phyloP scores from a whole-genome alignment of 2,888 invertebrate species.

The Ophion ventricosus region DNA sequence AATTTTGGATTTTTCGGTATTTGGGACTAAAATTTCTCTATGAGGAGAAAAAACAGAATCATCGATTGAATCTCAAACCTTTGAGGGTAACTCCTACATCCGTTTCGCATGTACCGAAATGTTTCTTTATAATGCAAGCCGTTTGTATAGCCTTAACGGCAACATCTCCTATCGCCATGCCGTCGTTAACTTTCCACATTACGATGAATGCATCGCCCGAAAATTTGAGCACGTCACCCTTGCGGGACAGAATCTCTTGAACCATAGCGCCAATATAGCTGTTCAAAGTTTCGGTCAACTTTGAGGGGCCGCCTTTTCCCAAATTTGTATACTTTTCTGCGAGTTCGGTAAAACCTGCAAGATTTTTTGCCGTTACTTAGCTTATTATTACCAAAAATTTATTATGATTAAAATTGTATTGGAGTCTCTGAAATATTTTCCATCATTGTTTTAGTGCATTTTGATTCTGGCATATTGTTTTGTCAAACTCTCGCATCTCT shows the following conservation, averaged over 20 bases:
- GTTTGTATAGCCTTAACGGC: conserved; percentile 88
- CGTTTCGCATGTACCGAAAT: conserved; percentile 86
- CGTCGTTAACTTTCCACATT: conserved; percentile 86
- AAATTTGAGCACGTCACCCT: conserved; percentile 88
- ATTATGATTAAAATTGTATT: background rate
- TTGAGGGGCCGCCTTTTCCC: conserved; percentile 88
- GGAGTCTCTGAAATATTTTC: background rate
- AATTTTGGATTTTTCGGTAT: background rate
- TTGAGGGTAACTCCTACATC: conserved; percentile 86
- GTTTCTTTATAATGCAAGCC: conserved; percentile 88
- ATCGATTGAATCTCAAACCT: conserved; percentile 81
- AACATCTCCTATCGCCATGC: conserved; percentile 85
- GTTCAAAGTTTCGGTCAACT: conserved; percentile 88
- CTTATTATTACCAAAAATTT: background rate
- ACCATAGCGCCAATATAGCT: conserved; percentile 89
- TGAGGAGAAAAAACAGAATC: background rate
- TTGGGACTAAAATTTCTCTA: background rate
- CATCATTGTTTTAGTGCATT: too few relatives aligned
- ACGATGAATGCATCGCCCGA: conserved; percentile 88
- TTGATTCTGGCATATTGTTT: too few relatives aligned
- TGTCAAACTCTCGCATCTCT: too few relatives aligned
- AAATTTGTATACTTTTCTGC: conserved; percentile 88
- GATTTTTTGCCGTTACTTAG: background rate
- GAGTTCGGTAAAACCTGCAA: conserved; percentile 86
- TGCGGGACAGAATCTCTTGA: conserved; percentile 87